Evolutionary conservation across 2,888 invertebrate genomes (phyloP).

Genomic region (Diarsia dahlii): DNA sequence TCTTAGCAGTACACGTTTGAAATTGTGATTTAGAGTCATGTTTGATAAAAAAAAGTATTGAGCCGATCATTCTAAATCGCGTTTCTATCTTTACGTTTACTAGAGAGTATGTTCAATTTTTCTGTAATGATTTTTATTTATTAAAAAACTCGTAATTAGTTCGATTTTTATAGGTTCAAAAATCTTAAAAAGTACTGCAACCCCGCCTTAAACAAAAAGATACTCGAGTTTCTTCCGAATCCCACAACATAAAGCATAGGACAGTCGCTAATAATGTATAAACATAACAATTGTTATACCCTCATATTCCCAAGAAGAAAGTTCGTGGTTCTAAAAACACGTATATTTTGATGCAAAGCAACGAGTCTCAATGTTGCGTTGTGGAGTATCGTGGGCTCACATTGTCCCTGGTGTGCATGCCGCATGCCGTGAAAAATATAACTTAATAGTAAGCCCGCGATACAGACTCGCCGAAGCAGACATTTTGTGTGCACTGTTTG

Average conservation of each 20-base stretch:
- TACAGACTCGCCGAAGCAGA: neutral
- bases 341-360: neutral
- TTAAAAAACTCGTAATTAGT: no score
- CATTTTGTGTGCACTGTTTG: conserved; percentile 6
- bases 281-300: neutral
- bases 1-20: no score
- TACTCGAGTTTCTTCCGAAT: no score
- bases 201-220: no score
- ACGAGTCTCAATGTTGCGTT: neutral
- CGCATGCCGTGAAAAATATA: conserved; percentile 20
- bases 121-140: no score
- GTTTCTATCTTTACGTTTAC: no score
- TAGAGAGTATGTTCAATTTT: no score
- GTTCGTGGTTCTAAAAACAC: neutral
- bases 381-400: neutral
- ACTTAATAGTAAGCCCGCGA: neutral
- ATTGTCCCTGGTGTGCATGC: conserved; percentile 6
- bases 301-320: neutral
- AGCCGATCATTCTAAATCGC: no score
- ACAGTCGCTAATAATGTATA: neutral
- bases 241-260: neutral
- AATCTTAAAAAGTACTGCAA: no score
- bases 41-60: no score
- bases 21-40: no score
- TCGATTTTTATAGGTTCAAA: no score